Evolutionary conservation across 2,888 invertebrate species (phyloP).

Genomic region (Teleogryllus oceanicus): DNA sequence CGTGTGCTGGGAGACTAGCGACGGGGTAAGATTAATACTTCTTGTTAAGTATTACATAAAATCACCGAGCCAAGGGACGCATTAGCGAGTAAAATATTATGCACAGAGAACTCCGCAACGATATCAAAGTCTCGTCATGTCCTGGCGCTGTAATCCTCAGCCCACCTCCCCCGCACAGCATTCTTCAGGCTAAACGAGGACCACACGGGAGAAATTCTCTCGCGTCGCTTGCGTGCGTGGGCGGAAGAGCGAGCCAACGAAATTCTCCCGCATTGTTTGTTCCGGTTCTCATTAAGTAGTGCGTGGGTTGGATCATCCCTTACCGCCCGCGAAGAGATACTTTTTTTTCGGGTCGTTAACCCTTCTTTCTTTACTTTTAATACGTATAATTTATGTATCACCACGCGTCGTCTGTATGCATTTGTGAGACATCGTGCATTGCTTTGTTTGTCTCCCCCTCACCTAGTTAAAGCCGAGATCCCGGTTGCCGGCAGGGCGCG

Average conservation of each 20-base stretch:
- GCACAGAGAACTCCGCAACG: not conserved
- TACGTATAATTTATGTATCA: slow-evolving; percentile 18
- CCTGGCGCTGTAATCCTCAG: not conserved
- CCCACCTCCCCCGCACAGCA: not conserved
- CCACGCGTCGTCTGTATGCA: not conserved
- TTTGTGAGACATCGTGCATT: not conserved
- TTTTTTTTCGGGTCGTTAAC: not conserved
- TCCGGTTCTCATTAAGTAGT: slow-evolving; percentile 18
- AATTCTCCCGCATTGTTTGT: not conserved
- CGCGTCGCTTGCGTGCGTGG: not conserved
- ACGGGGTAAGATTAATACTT: too few relatives aligned
- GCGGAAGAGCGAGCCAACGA: not conserved
- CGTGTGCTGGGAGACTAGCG: too few relatives aligned
- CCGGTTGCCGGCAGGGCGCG: not conserved
- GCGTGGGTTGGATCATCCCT: not conserved
- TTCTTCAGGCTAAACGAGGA: not conserved
- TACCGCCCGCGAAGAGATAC: not conserved
- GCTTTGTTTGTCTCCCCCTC: not conserved
- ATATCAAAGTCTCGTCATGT: slow-evolving; percentile 6
- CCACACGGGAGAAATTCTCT: not conserved
- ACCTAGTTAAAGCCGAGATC: not conserved
- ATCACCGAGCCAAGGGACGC: too few relatives aligned
- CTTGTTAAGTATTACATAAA: too few relatives aligned
- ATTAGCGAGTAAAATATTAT: not conserved
- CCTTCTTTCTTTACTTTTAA: slow-evolving; percentile 3